Percentiles rank a stretch among this genome's conserved stretches.
phyloP scores from a whole-genome alignment of 2,797 vertebrate genomes.

The Poeciliopsis gracilis region DNA sequence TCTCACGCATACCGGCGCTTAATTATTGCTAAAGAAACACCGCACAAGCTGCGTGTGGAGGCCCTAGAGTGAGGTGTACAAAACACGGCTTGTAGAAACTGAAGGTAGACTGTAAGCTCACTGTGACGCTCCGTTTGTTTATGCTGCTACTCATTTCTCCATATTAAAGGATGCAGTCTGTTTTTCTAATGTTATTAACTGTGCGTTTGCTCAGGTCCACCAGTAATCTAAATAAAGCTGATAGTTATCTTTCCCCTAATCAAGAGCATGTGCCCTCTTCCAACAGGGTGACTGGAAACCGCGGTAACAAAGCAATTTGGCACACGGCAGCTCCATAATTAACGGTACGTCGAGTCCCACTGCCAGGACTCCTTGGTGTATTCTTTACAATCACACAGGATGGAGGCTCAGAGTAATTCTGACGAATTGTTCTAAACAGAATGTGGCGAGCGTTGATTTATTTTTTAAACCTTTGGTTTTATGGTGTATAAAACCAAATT shows the following conservation, averaged over 20 bases:
- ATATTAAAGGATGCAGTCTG: conserved; percentile 1
- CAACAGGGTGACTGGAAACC: conserved; percentile 29
- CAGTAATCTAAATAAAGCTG: conserved; percentile 40
- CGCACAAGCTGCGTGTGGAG: neutral
- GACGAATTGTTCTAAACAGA: neutral
- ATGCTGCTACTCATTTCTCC: conserved; percentile 7
- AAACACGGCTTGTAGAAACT: neutral
- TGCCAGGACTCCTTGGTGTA: conserved; percentile 23
- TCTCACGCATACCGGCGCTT: conserved; percentile 8
- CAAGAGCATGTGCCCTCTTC: conserved; percentile 48
- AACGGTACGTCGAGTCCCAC: conserved; percentile 31
- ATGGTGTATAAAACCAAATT: neutral
- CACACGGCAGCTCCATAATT: conserved; percentile 35
- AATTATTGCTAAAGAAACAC: conserved; percentile 16
- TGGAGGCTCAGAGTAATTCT: neutral
- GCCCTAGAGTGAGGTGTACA: conserved; percentile 1
- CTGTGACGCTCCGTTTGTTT: conserved; percentile 30
- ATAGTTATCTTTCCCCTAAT: conserved; percentile 37
- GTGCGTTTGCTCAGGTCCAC: conserved; percentile 24
- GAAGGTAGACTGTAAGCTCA: conserved; percentile 9
- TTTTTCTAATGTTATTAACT: conserved; percentile 38
- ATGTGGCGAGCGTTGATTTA: neutral
- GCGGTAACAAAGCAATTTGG: conserved; percentile 48
- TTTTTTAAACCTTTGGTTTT: neutral
- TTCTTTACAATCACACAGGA: conserved; percentile 25